Percentiles rank a stretch among this genome's conserved stretches.
Evolutionary conservation across 2,113 vertebrate genomes (phyloP).

Genomic region (Serilophus lunatus): DNA sequence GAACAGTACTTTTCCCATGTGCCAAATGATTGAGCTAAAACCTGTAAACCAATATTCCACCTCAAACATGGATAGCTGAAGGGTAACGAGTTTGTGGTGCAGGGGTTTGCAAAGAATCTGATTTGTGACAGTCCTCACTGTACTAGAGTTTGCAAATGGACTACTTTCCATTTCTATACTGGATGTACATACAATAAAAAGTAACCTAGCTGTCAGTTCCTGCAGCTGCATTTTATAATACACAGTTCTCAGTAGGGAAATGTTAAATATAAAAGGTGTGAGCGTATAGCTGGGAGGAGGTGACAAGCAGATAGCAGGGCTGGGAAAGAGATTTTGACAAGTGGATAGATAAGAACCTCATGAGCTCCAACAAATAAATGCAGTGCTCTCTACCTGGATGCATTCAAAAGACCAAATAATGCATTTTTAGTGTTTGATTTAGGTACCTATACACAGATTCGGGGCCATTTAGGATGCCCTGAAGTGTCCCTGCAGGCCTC

Average conservation of each 20-base stretch:
- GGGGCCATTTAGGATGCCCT: background rate
- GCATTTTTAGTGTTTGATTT: background rate
- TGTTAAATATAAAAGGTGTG: conserved; percentile 4
- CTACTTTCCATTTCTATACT: background rate
- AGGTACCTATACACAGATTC: background rate
- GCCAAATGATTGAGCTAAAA: background rate
- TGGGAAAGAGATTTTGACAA: conserved; percentile 1
- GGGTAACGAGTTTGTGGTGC: background rate
- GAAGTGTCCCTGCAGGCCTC: background rate
- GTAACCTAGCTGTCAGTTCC: background rate
- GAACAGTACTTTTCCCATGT: background rate
- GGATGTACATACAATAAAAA: background rate
- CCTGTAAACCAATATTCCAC: background rate
- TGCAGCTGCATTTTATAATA: background rate
- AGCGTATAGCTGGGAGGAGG: background rate
- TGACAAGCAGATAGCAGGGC: background rate
- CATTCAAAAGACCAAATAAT: background rate
- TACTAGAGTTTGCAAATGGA: background rate
- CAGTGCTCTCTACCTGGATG: background rate
- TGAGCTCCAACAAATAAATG: background rate
- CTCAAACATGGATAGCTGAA: background rate
- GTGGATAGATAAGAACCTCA: background rate
- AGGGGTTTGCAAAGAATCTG: background rate
- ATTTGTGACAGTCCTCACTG: background rate
- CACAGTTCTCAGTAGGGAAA: background rate